Evolutionary conservation across 1,140 invertebrate genomes (phyloP).

Genomic region (Aphelenchoides besseyi): DNA sequence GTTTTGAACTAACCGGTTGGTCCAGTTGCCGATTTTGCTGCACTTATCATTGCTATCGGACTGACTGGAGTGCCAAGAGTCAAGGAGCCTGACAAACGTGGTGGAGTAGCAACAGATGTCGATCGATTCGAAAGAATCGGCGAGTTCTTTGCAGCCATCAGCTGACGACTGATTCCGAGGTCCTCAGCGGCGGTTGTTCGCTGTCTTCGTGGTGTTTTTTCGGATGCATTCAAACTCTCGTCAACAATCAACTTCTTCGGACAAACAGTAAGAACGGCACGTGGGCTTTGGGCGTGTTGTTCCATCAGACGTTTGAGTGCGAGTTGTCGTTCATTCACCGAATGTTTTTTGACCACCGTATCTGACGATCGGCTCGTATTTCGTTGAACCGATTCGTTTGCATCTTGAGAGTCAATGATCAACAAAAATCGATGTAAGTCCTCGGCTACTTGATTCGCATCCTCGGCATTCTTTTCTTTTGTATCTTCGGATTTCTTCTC

Average conservation of each 20-base stretch:
- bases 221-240: background rate
- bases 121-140: background rate
- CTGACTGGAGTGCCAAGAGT: background rate
- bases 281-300: background rate
- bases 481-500: background rate
- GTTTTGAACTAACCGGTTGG: background rate
- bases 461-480: background rate
- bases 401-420: background rate
- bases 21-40: background rate
- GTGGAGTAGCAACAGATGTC: background rate
- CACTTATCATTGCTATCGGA: background rate
- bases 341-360: background rate
- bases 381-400: background rate
- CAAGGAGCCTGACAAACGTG: background rate
- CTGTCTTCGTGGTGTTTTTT: background rate
- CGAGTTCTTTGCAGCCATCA: background rate
- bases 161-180: background rate
- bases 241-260: slow-evolving; percentile 14
- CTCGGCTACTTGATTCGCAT: background rate
- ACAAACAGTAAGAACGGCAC: background rate
- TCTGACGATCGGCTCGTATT: background rate
- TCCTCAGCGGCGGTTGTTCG: background rate
- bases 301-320: background rate
- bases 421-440: background rate
- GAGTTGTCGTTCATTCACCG: background rate